Percentiles rank a stretch among this genome's conserved stretches.
phyloP scores from a whole-genome alignment of 2,797 vertebrate species.

The Lithobates sylvaticus region DNA sequence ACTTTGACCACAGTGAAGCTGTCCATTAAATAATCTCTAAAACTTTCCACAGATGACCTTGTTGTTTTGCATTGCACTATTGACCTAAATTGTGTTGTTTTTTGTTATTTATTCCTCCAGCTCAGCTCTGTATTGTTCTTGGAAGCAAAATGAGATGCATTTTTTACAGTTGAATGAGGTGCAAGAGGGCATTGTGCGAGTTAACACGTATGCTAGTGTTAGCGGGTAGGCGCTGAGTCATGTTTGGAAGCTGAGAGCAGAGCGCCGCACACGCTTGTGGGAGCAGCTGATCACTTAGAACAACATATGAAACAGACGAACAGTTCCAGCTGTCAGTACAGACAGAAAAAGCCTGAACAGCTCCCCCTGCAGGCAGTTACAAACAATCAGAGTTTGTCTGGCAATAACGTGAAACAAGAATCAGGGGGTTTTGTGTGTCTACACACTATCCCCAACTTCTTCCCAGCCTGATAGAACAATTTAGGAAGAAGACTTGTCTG shows the following conservation, averaged over 20 bases:
- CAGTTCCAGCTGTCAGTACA: background rate
- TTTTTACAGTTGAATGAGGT: background rate
- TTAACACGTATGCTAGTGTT: slow-evolving; percentile 30
- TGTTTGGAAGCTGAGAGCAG: slow-evolving; percentile 42
- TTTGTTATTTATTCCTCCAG: background rate
- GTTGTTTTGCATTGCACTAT: background rate
- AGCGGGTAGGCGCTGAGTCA: slow-evolving; percentile 47
- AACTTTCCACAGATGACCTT: too few species aligned
- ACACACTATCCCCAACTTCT: too few species aligned
- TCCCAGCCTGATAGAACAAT: too few species aligned
- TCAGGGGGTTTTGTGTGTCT: too few species aligned
- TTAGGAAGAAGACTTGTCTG: too few species aligned
- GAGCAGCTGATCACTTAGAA: slow-evolving; percentile 40
- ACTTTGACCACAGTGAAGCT: too few species aligned
- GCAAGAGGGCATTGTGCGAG: background rate
- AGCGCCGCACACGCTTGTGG: slow-evolving; percentile 28
- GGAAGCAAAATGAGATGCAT: background rate
- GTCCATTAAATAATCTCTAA: too few species aligned
- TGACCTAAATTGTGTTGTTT: background rate
- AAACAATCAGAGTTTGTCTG: background rate
- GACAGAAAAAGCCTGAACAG: background rate
- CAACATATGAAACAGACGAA: background rate
- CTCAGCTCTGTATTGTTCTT: background rate
- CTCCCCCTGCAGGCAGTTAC: background rate
- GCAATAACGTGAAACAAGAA: too few species aligned